Conservation (phyloP, 2,888 invertebrate genomes). For the Lissonota sp. region DNA sequence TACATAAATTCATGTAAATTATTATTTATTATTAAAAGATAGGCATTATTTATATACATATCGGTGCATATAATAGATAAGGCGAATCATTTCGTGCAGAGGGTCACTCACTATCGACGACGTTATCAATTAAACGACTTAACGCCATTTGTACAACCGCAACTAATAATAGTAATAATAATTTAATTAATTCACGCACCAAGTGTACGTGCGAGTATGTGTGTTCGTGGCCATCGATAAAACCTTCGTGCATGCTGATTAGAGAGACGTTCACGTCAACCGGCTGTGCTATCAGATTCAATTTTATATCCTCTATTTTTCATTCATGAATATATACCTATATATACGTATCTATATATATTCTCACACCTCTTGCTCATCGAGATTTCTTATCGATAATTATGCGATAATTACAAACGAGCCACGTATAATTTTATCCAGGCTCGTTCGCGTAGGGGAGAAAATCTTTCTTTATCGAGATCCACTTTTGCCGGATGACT, state of each 20-base stretch:
- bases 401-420: slow-evolving; percentile 45
- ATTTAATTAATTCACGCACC: slow-evolving; percentile 56
- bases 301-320: slow-evolving; percentile 47
- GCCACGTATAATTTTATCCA: slow-evolving; percentile 21
- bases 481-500: slow-evolving; percentile 12
- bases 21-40: neutral
- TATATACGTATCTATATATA: slow-evolving; percentile 2
- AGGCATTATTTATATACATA: neutral
- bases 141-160: slow-evolving; percentile 41
- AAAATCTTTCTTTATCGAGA: neutral
- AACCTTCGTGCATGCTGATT: slow-evolving; percentile 52
- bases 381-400: slow-evolving; percentile 42
- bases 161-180: slow-evolving; percentile 52
- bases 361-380: slow-evolving; percentile 26
- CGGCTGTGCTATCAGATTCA: slow-evolving; percentile 19
- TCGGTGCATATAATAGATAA: neutral
- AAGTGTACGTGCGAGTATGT: slow-evolving; percentile 1
- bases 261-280: slow-evolving; percentile 38
- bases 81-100: slow-evolving; percentile 34
- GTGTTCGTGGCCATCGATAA: slow-evolving; percentile 20
- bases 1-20: neutral
- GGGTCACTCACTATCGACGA: slow-evolving; percentile 27
- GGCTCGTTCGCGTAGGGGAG: neutral
- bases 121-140: slow-evolving; percentile 59
- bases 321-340: slow-evolving; percentile 4